Conservation (phyloP, 2,888 invertebrate species). For the Hoplodrina ambigua region DNA sequence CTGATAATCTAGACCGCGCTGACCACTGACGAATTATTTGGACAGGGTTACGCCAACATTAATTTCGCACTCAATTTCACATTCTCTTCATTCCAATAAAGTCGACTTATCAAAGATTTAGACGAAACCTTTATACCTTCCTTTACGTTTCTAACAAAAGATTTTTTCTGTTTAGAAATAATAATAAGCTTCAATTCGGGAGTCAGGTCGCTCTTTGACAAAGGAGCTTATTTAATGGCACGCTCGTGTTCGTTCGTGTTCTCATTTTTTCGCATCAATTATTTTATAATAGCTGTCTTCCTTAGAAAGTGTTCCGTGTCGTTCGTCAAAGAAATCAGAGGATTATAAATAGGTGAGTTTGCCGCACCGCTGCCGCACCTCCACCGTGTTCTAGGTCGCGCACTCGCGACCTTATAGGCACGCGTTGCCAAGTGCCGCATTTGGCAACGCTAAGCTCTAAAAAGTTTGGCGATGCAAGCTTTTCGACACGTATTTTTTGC, state of each 20-base stretch:
- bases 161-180: constrained; percentile 48
- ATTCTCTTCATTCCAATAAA: constrained; percentile 60
- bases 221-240: constrained; percentile 56
- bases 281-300: constrained; percentile 55
- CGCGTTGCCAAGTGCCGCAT: constrained; percentile 59
- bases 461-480: constrained; percentile 55
- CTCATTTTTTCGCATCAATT: constrained; percentile 53
- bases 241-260: constrained; percentile 45
- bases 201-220: constrained; percentile 59
- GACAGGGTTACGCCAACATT: constrained; percentile 61
- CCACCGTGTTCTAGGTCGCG: constrained; percentile 61
- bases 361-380: constrained; percentile 64
- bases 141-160: constrained; percentile 48
- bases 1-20: constrained; percentile 57
- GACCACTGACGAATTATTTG: constrained; percentile 65
- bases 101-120: constrained; percentile 55
- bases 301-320: constrained; percentile 44
- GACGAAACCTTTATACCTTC: constrained; percentile 41
- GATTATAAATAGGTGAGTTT: constrained; percentile 54
- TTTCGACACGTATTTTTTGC: constrained; percentile 37
- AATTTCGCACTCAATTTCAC: constrained; percentile 64
- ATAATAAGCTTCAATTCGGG: constrained; percentile 55
- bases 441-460: constrained; percentile 58
- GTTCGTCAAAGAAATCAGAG: constrained; percentile 45
- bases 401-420: constrained; percentile 64